These are phyloP conservation scores for Brevimyrus niger DNA, from an alignment of 2,113 vertebrate species.

Conservation along the genomic window DNA sequence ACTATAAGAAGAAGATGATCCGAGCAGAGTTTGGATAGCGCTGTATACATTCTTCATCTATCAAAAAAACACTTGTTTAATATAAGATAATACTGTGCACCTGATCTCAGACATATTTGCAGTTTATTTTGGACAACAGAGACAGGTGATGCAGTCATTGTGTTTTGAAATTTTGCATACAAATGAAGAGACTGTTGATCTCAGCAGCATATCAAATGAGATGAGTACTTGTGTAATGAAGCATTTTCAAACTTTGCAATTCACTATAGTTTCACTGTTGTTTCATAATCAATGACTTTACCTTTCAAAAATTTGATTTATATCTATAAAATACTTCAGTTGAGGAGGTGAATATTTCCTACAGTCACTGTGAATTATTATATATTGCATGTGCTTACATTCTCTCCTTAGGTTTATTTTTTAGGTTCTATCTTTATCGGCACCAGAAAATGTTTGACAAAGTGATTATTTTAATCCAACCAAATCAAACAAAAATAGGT, in stretches of 20 bases:
- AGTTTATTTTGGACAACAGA: background rate
- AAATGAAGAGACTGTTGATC: background rate
- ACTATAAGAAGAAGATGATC: background rate
- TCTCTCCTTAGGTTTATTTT: background rate
- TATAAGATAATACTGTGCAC: background rate
- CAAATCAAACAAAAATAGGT: background rate
- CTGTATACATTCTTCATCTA: background rate
- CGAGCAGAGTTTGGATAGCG: background rate
- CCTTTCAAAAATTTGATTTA: background rate
- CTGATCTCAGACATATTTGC: background rate
- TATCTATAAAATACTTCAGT: background rate
- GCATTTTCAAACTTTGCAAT: background rate
- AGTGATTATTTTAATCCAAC: background rate
- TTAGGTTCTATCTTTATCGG: background rate
- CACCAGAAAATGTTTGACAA: background rate
- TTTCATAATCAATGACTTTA: background rate
- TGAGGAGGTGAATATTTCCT: constrained; percentile 3
- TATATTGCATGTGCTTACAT: background rate
- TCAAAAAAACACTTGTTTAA: background rate
- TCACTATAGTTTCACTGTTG: background rate
- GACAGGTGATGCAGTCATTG: background rate
- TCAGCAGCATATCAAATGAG: background rate
- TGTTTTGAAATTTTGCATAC: background rate
- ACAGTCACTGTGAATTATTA: background rate
- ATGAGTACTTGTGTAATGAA: background rate